Evolutionary conservation across 1,140 invertebrate species (phyloP), one percentile per base, ranked within the genome.

Genomic region (Drosophila murphyi): DNA sequence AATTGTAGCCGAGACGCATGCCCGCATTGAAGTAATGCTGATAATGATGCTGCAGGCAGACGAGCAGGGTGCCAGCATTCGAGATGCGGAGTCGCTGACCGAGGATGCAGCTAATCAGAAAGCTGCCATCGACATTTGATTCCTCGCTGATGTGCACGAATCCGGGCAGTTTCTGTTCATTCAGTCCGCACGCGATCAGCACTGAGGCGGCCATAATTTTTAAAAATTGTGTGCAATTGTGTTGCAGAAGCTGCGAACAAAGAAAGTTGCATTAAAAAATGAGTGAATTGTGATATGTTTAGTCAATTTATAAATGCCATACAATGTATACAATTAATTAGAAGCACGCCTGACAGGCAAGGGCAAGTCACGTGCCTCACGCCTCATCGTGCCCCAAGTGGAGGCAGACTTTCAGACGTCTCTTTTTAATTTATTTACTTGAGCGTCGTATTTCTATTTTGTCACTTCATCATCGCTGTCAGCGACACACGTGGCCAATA

Each of bases 21-120:
- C 95, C 95, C 57, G 96, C 93, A 92, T 95, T 95, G 56, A 96
- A 94, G 80, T 96, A 96, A 85, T 96, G 96, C 31, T 94, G 93
- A 54, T 96, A 93, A 4, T 95, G 95, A 74, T 96, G 96, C 76
- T 96, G 96, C 72, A 95, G 94, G 57, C 94, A 94, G 62, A 96
- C 93, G 20, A 96, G 92, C 80, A 95, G 93, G 1, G 95, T 92
- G 55, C 93, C 93, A 12, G 82, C 77, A 92, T 92, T 83, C 92
- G 93, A 78, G 94, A 94, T 91, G 94, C 94, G 61, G 93, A 93
- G 54, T 93, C 94, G 86, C 94, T 94, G 67, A 80, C 94, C 79
- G 34, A 94, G 93, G 39, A 96, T 92, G 85, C 93, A 94, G 80
- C 94, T 95, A 8, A 95, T 92, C 43, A 96, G 89, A 81, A 96